phyloP scores from a whole-genome alignment of 1,140 invertebrate species.

The Apis florea region DNA sequence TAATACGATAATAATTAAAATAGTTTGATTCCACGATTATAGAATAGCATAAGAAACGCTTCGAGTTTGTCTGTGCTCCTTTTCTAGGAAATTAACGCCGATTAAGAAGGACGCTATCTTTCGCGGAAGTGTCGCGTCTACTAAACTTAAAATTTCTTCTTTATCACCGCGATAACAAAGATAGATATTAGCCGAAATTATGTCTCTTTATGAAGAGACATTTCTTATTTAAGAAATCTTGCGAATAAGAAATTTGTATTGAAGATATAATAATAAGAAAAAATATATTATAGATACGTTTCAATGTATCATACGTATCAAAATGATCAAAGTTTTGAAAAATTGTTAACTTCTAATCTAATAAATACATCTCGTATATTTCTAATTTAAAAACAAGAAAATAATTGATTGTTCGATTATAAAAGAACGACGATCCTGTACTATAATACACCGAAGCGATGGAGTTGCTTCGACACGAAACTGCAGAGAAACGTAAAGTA shows the following conservation, averaged over 20 bases:
- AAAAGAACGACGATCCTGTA: too few species aligned
- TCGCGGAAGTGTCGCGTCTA: not conserved
- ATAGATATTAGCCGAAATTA: not conserved
- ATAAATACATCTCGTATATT: too few species aligned
- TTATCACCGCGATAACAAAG: too few species aligned
- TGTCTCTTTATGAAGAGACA: not conserved
- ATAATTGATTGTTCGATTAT: too few species aligned
- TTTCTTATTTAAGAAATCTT: not conserved
- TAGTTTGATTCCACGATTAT: not conserved
- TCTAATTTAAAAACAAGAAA: too few species aligned
- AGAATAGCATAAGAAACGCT: not conserved
- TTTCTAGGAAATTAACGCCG: not conserved
- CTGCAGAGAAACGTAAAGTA: too few species aligned
- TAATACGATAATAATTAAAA: not conserved
- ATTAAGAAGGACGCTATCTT: not conserved
- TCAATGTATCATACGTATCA: too few species aligned
- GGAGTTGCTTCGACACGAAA: not conserved
- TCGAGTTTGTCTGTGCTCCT: not conserved
- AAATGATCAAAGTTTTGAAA: too few species aligned
- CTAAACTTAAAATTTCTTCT: not conserved
- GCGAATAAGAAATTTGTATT: not conserved
- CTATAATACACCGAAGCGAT: too few species aligned
- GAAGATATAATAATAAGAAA: too few species aligned
- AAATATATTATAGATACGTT: too few species aligned
- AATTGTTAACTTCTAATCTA: too few species aligned